Evolutionary conservation across 2,113 vertebrate species (phyloP), one percentile per base, ranked within the genome.

Genomic region (Muntiacus reevesi): DNA sequence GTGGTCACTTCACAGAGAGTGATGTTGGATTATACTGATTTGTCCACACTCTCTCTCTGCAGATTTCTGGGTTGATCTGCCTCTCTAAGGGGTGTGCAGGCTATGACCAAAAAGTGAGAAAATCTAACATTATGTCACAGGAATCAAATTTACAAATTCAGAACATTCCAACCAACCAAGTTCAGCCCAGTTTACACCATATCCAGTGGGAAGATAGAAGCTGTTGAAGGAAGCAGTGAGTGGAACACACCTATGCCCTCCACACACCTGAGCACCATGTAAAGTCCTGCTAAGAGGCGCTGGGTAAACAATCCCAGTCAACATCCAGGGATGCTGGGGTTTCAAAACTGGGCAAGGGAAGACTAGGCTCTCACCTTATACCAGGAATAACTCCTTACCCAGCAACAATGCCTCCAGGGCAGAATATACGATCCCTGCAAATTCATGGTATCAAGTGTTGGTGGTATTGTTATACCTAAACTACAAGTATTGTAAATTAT

Each of bases 401-500:
- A 91, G 67, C 17, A 79, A 0, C 40, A 19, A 76, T 30, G 84
- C 79, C 64, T 45, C 23, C 92, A 89, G 82, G 54, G 59, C 59
- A 89, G 71, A 79, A 15, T 15, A 60, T 1, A 60, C 2, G 23
- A 45, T 43, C 14, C 50, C 47, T 62, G n/a, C 6, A 67, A 60
- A 76, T 91, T 8, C 54, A 3, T 10, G 30, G 27, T 54, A 3
- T 57, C 79, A n/a, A 86, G 57, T 30, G 45, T 1, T 60, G 52
- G 36, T 36, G 28, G 83, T 47, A n/a, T 47, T 82, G 45, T 10
- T 91, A 30, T 33, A 45, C 85, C 54, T 50, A 64, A 92, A 86
- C 90, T 82, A 94, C 50, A 60, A 13, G 15, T 12, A 84, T 14
- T 95, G n/a, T 89, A 87, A 95, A 81, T 94, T 95, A 91, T 82